Percentiles rank a stretch among this genome's conserved stretches.
These are phyloP conservation scores for Pygmarrhopalites habei DNA, from an alignment of 1,140 invertebrate genomes.

Conservation along the genomic window DNA sequence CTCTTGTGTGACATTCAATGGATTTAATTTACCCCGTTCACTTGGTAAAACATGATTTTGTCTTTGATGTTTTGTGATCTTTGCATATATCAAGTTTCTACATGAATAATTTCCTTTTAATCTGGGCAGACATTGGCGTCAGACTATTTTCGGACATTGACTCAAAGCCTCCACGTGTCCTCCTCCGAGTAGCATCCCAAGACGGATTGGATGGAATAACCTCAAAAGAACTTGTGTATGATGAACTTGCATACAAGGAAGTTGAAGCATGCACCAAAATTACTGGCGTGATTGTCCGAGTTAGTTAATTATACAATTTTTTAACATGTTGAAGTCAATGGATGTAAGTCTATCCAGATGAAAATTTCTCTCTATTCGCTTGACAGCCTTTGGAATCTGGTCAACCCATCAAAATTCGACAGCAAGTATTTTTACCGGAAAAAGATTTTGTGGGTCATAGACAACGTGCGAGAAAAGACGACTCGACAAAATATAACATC, in stretches of 20 bases:
- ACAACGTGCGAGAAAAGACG: no score
- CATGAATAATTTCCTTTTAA: no score
- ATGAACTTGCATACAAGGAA: neutral
- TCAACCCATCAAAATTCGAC: neutral
- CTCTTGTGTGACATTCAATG: conserved; percentile 15
- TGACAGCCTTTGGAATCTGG: neutral
- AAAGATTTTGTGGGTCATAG: no score
- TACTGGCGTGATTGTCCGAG: neutral
- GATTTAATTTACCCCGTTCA: conserved; percentile 1
- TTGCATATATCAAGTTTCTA: no score
- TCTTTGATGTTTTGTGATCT: neutral
- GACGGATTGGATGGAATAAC: neutral
- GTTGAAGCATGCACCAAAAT: neutral
- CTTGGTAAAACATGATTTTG: no score
- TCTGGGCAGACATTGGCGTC: neutral
- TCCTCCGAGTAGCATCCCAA: neutral
- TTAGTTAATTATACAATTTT: neutral
- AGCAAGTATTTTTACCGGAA: neutral
- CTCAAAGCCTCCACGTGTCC: neutral
- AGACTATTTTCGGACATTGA: neutral
- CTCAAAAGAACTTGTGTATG: neutral
- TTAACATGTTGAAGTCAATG: neutral
- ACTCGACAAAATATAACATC: no score
- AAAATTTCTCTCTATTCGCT: neutral
- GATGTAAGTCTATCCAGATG: neutral